A percentile compares a stretch with the other conserved stretches of the same genome.
These are phyloP conservation scores for Tetranychus cinnabarinus DNA, from an alignment of 1,140 invertebrate genomes.

Conservation along the genomic window DNA sequence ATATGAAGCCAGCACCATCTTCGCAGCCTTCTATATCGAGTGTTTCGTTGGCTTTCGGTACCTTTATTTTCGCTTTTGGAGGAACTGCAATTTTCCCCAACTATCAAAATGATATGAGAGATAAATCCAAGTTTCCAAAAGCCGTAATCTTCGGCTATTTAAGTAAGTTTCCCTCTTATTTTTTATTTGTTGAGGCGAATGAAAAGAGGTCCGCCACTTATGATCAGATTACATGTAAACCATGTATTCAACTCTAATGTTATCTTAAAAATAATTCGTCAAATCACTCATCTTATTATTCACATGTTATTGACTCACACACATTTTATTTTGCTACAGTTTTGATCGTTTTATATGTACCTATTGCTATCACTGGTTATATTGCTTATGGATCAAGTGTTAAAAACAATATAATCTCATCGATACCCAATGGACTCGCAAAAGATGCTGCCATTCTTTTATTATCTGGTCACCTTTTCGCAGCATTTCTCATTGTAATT, in stretches of 20 bases:
- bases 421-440: conserved; percentile 24
- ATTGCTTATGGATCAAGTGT: conserved; percentile 31
- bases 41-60: conserved; percentile 35
- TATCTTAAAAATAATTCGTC: not conserved
- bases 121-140: conserved; percentile 29
- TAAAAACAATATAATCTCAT: conserved; percentile 27
- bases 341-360: conserved; percentile 30
- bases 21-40: conserved; percentile 16
- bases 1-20: not conserved
- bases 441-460: conserved; percentile 31
- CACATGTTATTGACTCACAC: too few relatives aligned
- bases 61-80: conserved; percentile 37
- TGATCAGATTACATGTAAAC: not conserved
- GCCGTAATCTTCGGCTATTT: conserved; percentile 27
- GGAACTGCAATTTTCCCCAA: conserved; percentile 39
- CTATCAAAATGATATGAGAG: conserved; percentile 39
- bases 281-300: not conserved
- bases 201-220: too few relatives aligned
- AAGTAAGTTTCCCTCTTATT: conserved; percentile 18
- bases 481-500: conserved; percentile 35
- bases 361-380: conserved; percentile 29
- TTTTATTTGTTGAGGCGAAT: too few relatives aligned
- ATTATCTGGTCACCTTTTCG: conserved; percentile 27
- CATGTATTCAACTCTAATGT: not conserved
- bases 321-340: conserved; percentile 14